A percentile compares a stretch with the other conserved stretches of the same genome.
Evolutionary conservation across 2,888 invertebrate genomes (phyloP).

Genomic region (Caenorhabditis doughertyi): DNA sequence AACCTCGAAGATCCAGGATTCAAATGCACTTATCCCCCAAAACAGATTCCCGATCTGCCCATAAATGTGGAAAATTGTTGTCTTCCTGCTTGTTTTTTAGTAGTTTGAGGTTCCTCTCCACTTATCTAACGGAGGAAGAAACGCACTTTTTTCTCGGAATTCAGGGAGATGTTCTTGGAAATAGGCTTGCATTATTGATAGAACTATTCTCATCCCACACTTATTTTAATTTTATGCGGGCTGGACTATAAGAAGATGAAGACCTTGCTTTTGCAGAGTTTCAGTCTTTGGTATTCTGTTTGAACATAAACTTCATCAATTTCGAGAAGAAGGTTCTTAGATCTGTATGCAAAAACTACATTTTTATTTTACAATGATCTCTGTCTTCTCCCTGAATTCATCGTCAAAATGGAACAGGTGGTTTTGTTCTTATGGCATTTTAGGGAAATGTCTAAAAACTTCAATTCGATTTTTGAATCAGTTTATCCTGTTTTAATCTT

Average conservation of each 20-base stretch:
- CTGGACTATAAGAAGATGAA: not conserved
- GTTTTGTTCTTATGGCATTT: not conserved
- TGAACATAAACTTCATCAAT: too few relatives aligned
- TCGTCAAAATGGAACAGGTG: not conserved
- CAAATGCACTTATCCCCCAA: slow-evolving; percentile 44
- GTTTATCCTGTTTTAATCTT: slow-evolving; percentile 2
- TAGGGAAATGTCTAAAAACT: not conserved
- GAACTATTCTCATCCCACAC: not conserved
- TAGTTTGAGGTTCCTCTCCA: slow-evolving; percentile 4
- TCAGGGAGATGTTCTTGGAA: not conserved
- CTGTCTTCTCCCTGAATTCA: too few relatives aligned
- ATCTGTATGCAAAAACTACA: too few relatives aligned
- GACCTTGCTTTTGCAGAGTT: not conserved
- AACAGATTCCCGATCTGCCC: not conserved
- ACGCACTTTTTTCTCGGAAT: not conserved
- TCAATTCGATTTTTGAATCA: not conserved
- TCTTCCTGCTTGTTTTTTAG: slow-evolving; percentile 22
- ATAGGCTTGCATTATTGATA: slow-evolving; percentile 31
- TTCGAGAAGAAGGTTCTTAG: too few relatives aligned
- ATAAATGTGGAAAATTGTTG: slow-evolving; percentile 43
- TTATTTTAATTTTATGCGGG: not conserved
- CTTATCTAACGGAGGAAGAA: not conserved
- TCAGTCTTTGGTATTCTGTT: too few relatives aligned
- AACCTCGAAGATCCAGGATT: slow-evolving; percentile 7
- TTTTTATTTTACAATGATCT: too few relatives aligned